These are phyloP conservation scores for Hippocampus guttulatus DNA, from an alignment of 2,113 vertebrate genomes.

Conservation along the genomic window DNA sequence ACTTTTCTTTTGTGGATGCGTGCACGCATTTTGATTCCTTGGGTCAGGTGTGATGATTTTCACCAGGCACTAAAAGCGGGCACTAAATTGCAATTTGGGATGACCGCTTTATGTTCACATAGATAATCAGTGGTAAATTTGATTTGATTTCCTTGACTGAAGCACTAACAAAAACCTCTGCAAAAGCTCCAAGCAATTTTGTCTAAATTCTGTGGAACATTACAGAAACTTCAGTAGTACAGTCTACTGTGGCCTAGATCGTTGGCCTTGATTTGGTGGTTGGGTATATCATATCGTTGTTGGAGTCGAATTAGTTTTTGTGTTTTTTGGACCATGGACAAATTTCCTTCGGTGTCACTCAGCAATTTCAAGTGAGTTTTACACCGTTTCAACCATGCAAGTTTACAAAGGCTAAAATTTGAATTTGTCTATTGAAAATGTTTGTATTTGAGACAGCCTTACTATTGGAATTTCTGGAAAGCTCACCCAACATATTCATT, in stretches of 20 bases:
- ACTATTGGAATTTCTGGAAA: background rate
- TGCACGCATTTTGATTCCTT: background rate
- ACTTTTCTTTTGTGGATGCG: constrained; percentile 9
- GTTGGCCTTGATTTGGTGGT: background rate
- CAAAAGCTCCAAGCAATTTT: constrained; percentile 12
- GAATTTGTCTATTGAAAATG: background rate
- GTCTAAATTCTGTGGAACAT: constrained; percentile 16
- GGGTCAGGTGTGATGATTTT: constrained; percentile 15
- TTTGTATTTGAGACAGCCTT: background rate
- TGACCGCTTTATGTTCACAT: constrained; percentile 9
- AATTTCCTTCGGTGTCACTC: background rate
- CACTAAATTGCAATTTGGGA: constrained; percentile 2
- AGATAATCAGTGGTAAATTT: background rate
- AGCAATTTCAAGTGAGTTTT: background rate
- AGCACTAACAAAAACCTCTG: constrained; percentile 33
- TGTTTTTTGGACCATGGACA: background rate
- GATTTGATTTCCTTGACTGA: constrained; percentile 14
- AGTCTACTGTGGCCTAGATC: too few relatives aligned
- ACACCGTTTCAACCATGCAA: background rate
- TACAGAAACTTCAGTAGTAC: too few relatives aligned
- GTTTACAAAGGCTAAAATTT: background rate
- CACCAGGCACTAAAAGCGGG: constrained; percentile 3
- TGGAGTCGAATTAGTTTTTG: background rate
- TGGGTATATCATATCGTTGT: background rate
- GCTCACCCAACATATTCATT: background rate